These are phyloP conservation scores for Hylomyscus alleni DNA, from an alignment of 2,797 vertebrate genomes.

Conservation along the genomic window DNA sequence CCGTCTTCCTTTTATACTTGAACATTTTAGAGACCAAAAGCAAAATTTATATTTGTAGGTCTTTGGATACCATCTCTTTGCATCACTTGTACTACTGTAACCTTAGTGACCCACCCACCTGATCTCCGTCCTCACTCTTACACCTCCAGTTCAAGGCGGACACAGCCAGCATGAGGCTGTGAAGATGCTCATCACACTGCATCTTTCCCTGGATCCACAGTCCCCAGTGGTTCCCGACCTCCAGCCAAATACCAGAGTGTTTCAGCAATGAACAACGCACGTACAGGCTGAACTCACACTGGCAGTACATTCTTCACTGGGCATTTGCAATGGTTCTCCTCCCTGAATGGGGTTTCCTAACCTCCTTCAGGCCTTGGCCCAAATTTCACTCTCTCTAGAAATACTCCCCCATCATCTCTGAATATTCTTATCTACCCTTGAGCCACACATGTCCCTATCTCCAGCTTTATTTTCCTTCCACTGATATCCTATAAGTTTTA, in stretches of 20 bases:
- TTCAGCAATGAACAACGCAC: background rate
- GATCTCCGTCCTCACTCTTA: background rate
- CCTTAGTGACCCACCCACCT: too few species aligned
- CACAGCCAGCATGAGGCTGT: background rate
- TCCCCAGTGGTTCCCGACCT: background rate
- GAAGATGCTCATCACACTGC: background rate
- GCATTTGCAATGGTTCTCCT: background rate
- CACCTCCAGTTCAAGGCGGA: background rate
- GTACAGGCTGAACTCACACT: background rate
- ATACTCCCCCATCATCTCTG: background rate
- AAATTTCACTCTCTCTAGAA: background rate
- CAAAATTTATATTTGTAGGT: background rate
- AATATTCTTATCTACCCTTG: background rate
- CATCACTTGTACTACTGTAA: background rate
- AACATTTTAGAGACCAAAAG: slow-evolving; percentile 8
- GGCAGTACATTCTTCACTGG: background rate
- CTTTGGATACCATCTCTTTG: background rate
- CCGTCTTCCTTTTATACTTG: background rate
- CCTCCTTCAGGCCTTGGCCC: background rate
- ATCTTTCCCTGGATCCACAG: background rate
- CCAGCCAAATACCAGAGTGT: background rate
- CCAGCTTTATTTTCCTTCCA: background rate
- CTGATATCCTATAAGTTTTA: background rate
- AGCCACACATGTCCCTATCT: background rate
- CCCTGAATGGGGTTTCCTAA: background rate